These are phyloP conservation scores for Rhyacophila evoluta DNA, from an alignment of 2,888 invertebrate species.

Conservation along the genomic window DNA sequence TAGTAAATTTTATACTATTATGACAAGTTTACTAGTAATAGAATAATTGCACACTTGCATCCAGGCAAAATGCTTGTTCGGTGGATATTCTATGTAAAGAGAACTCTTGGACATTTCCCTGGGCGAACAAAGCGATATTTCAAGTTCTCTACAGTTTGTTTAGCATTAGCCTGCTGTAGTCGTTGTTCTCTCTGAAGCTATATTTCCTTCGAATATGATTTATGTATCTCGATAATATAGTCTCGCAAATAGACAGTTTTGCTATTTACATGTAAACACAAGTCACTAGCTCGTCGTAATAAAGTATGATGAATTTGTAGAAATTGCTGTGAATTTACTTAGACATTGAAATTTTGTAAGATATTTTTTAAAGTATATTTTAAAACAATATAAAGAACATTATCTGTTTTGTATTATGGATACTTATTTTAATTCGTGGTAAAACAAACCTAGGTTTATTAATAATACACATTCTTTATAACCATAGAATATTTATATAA, in stretches of 20 bases:
- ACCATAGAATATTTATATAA: too few relatives aligned
- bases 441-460: too few relatives aligned
- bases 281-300: background rate
- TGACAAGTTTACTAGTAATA: too few relatives aligned
- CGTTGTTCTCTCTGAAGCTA: background rate
- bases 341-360: too few relatives aligned
- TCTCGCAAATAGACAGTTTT: conserved; percentile 25
- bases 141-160: conserved; percentile 40
- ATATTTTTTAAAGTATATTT: too few relatives aligned
- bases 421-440: too few relatives aligned
- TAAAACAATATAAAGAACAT: too few relatives aligned
- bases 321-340: too few relatives aligned
- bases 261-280: background rate
- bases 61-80: background rate
- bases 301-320: background rate
- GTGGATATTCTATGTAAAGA: background rate
- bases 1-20: too few relatives aligned
- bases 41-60: background rate
- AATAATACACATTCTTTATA: too few relatives aligned
- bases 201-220: conserved; percentile 33
- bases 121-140: conserved; percentile 27
- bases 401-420: too few relatives aligned
- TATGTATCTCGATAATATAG: conserved; percentile 27
- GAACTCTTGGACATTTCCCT: background rate
- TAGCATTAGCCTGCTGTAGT: conserved; percentile 29